Base-by-base conservation (phyloP, 2,113 vertebrate genomes). In the Urocitellus parryii region DNA sequence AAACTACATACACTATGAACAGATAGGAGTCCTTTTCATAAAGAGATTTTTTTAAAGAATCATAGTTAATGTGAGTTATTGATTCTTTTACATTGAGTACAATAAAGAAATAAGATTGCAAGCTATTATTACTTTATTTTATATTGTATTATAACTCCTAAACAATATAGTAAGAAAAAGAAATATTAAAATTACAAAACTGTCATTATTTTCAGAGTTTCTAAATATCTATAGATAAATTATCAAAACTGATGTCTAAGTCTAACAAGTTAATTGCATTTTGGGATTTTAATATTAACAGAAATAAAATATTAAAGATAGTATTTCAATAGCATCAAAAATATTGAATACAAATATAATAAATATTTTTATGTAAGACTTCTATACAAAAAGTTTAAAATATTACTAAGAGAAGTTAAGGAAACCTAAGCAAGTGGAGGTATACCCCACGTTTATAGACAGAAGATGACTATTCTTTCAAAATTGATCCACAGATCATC, bases 91-190 rank as follows among this genome's bases (percentile, higher is more conserved):
- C 24, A 67, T n/a, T 63, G 56, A 73, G 25, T 73, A 58, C 37
- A 97, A 72, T 93, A 45, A 91, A 56, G 56, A 93, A 85, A 94
- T 58, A 96, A 53, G 72, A 17, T 56, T 48, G 3, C 14, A 91
- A 79, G 9, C 5, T 79, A 67, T 67, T 20, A 78, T 83, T 56
- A 79, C 27, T 91, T 68, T 70, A 51, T 78, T 88, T 88, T 79
- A 42, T 12, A 78, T 77, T 74, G 6, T 48, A 65, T 77, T 68
- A 4, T 34, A 87, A 93, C 5, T 65, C 13, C 51, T 70, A 87
- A 34, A 29, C 25, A 88, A 24, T 37, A 56, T 11, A 4, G 20
- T 84, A 58, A 67, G 10, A 63, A 78, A 86, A 88, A 80, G n/a
- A 78, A 90, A 45, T 27, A 42, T n/a, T 80, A 29, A 16, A 53